These are phyloP conservation scores for Zaprionus davidi DNA, from an alignment of 1,140 invertebrate species.

Conservation along the genomic window DNA sequence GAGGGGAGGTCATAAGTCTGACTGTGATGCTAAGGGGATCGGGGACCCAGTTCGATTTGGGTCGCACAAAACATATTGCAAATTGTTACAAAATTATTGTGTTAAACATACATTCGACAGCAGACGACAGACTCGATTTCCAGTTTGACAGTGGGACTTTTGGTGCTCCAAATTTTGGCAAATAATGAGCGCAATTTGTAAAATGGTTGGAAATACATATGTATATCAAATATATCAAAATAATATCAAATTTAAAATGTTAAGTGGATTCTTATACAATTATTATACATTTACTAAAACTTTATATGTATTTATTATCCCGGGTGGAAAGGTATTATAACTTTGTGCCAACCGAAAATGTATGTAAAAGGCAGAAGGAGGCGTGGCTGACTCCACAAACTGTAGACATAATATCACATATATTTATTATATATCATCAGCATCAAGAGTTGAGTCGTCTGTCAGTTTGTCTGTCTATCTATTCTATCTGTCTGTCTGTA, in stretches of 20 bases:
- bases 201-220: background rate
- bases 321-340: no score
- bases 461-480: no score
- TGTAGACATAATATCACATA: no score
- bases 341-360: no score
- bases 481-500: no score
- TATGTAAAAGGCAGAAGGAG: no score
- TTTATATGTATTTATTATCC: no score
- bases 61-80: constrained; percentile 45
- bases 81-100: constrained; percentile 51
- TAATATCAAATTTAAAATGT: background rate
- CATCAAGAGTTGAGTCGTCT: no score
- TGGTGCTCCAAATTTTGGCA: background rate
- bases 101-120: constrained; percentile 31
- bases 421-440: no score
- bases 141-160: constrained; percentile 17
- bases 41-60: constrained; percentile 13
- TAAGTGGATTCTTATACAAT: background rate
- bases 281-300: background rate
- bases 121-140: constrained; percentile 12
- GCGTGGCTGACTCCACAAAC: no score
- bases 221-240: no score
- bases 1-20: constrained; percentile 3
- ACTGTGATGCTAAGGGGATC: constrained; percentile 2
- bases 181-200: background rate